A percentile compares a stretch with the other conserved stretches of the same genome.
Evolutionary conservation across 2,113 vertebrate genomes (phyloP).

Genomic region (Xiphophorus couchianus): DNA sequence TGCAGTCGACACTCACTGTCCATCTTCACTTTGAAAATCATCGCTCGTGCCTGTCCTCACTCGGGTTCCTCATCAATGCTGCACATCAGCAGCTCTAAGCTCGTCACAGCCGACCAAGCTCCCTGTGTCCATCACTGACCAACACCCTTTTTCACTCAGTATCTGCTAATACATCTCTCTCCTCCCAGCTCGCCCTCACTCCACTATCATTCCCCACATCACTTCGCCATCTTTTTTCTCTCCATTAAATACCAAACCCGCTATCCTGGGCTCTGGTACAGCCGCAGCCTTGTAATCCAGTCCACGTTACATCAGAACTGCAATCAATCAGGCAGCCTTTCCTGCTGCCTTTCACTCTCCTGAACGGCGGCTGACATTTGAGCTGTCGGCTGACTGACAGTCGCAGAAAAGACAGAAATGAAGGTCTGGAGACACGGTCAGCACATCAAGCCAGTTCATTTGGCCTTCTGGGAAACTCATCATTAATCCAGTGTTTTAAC

Average conservation of each 20-base stretch:
- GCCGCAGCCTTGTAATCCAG: slow-evolving; percentile 46
- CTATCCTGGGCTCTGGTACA: slow-evolving; percentile 44
- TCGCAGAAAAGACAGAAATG: slow-evolving; percentile 7
- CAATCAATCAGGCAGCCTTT: slow-evolving; percentile 68
- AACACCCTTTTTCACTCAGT: background rate
- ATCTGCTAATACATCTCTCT: slow-evolving; percentile 16
- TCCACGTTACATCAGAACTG: slow-evolving; percentile 62
- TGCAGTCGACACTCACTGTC: slow-evolving; percentile 10
- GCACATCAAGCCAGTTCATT: slow-evolving; percentile 6
- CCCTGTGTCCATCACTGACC: slow-evolving; percentile 56
- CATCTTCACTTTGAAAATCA: slow-evolving; percentile 8
- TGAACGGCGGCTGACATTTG: slow-evolving; percentile 26
- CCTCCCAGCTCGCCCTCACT: slow-evolving; percentile 19
- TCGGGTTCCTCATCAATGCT: slow-evolving; percentile 33
- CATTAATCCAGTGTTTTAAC: background rate
- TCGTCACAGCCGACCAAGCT: slow-evolving; percentile 63
- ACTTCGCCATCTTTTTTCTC: slow-evolving; percentile 7
- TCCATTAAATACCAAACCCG: slow-evolving; percentile 43
- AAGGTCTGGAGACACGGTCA: slow-evolving; percentile 22
- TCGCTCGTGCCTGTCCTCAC: slow-evolving; percentile 8
- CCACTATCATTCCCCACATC: slow-evolving; percentile 8
- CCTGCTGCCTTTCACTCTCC: slow-evolving; percentile 35
- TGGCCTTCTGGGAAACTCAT: background rate
- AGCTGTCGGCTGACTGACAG: slow-evolving; percentile 41
- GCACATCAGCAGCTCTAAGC: slow-evolving; percentile 35